Evolutionary conservation across 1,140 invertebrate genomes (phyloP), one percentile per base, ranked within the genome.

Genomic region (Mactra quadrangularis): DNA sequence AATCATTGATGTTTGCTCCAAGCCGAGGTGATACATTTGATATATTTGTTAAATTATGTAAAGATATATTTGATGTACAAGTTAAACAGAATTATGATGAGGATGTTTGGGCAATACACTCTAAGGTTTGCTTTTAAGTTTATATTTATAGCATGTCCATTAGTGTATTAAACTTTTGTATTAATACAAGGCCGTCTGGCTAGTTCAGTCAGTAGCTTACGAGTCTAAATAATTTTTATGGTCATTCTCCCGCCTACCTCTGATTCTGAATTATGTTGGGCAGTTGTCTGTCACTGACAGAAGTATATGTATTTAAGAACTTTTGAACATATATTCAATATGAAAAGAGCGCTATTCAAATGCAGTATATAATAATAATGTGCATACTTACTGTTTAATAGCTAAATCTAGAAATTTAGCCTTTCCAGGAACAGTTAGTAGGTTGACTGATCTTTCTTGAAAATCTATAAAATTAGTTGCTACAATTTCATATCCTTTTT

Each of bases 1-100:
- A 95, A 22, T 96, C 95, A 0, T 91, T 96, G 55, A 94, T 97
- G 19, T 96, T 97, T 95, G 96, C 96, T 13, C 96, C 96, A 4
- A 93, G 94, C 74, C 94, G 96, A 47, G 96, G 96, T 0, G 93
- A 94, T 84, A 97, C 96, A 19, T 94, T 97, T 74, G 94, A 95
- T 45, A 94, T 94, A 62, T 97, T 97, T 90, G 93, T 95, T 22
- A 92, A 94, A 6, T 64, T 90, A 52, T 89, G 90, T 3, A 22
- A 83, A 64, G 38, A 70, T 55, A 52, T 66, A 27, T 92, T 92
- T 59, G 45, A 86, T 27, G 64, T 84, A 22, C 55, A 71, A 38
- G 83, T 86, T 19, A 59, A 84, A 27, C 86, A 89, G 59, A 82
- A 87, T 17, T 91, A 91, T 86, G 86, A 90, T 83, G 33, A 82